Conservation (phyloP, 2,113 vertebrate genomes). For the Gadus chalcogrammus region DNA sequence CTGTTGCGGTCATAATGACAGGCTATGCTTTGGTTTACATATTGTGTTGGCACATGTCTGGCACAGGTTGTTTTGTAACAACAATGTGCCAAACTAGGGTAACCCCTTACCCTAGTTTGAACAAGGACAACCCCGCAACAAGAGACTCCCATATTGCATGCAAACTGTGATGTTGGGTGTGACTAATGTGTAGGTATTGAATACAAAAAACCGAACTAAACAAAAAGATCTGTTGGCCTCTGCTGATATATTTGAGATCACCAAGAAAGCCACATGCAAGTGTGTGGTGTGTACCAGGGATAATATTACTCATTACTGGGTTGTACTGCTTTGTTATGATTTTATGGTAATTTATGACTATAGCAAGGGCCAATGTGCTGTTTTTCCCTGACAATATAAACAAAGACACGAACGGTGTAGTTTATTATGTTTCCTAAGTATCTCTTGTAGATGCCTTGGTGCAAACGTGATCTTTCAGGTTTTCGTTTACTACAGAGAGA, state of each 20-base stretch:
- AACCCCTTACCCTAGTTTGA: slow-evolving; percentile 9
- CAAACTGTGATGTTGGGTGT: slow-evolving; percentile 12
- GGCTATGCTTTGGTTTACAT: slow-evolving; percentile 35
- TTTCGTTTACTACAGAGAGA: slow-evolving; percentile 8
- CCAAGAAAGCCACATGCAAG: not conserved
- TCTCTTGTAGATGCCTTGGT: not conserved
- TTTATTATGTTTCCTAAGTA: slow-evolving; percentile 7
- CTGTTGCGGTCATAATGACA: slow-evolving; percentile 29
- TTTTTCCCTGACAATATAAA: slow-evolving; percentile 22
- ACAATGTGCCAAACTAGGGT: too few relatives aligned
- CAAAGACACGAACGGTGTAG: not conserved
- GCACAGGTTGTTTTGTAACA: slow-evolving; percentile 3
- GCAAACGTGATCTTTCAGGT: slow-evolving; percentile 6
- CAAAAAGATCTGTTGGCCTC: not conserved
- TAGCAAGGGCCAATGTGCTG: not conserved
- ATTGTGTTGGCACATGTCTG: slow-evolving; percentile 5
- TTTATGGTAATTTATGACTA: not conserved
- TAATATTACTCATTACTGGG: not conserved
- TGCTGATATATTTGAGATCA: slow-evolving; percentile 2
- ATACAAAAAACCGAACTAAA: not conserved
- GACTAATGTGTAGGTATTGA: slow-evolving; percentile 7
- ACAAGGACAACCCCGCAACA: not conserved
- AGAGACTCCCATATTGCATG: not conserved
- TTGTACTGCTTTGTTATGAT: not conserved
- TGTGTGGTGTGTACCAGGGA: not conserved